Evolutionary conservation across 30 jellyfish, hydroid and myxozoan genomes (phyloP).

Genomic region (Cassiopea andromeda): DNA sequence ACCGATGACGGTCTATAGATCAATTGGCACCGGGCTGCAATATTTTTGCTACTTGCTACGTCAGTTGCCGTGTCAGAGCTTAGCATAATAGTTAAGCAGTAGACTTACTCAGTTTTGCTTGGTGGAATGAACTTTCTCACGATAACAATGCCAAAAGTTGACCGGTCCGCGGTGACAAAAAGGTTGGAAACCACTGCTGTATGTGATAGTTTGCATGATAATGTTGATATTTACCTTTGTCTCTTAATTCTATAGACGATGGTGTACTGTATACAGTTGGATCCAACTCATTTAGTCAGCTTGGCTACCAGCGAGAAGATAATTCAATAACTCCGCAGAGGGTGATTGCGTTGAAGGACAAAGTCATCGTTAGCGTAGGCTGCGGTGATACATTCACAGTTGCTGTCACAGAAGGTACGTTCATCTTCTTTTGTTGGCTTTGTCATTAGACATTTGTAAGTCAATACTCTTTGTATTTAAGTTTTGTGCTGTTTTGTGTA

Average conservation of each 20-base stretch:
- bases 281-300: conserved; percentile 72
- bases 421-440: not conserved
- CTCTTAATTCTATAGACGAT: conserved; percentile 56
- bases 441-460: not conserved
- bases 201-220: not conserved
- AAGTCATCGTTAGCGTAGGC: conserved; percentile 72
- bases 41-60: too few relatives aligned
- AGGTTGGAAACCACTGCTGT: not conserved
- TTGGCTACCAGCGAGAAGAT: conserved; percentile 80
- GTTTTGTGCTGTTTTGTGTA: not conserved
- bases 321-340: conserved; percentile 60
- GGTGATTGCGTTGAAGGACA: conserved; percentile 68
- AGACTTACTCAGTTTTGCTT: too few relatives aligned
- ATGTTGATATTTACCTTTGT: not conserved
- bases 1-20: too few relatives aligned
- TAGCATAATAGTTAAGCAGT: too few relatives aligned
- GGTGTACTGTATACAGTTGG: conserved; percentile 89
- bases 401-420: conserved; percentile 85
- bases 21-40: too few relatives aligned
- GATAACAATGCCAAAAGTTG: too few relatives aligned
- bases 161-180: too few relatives aligned
- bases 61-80: too few relatives aligned
- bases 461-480: too few relatives aligned
- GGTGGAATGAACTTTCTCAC: too few relatives aligned
- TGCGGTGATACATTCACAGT: conserved; percentile 91